Evolutionary conservation across 23 tunicate genomes (phyloP).

Genomic region (Halocynthia roretzi): DNA sequence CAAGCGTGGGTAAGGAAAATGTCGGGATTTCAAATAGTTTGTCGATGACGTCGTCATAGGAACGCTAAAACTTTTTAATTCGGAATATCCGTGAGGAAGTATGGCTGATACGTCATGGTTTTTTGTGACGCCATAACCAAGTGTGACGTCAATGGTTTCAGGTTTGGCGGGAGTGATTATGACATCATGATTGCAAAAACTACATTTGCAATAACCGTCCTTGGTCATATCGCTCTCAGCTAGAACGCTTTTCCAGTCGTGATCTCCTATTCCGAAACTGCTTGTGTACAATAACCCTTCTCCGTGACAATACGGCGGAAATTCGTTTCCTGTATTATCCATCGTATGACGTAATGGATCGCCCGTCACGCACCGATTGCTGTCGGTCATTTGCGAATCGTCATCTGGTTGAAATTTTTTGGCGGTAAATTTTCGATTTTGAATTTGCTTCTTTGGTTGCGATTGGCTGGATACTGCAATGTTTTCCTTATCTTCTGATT

Average conservation of each 20-base stretch:
- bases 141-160: not conserved
- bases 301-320: slow-evolving; percentile 4
- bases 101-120: not conserved
- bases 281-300: slow-evolving; percentile 25
- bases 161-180: slow-evolving; percentile 45
- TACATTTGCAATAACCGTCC: slow-evolving; percentile 84
- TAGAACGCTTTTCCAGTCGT: not conserved
- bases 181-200: slow-evolving; percentile 76
- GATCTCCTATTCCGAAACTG: slow-evolving; percentile 28
- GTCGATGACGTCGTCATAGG: slow-evolving; percentile 4
- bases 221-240: slow-evolving; percentile 34
- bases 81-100: slow-evolving; percentile 6
- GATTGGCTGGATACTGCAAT: too few species aligned
- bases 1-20: not conserved
- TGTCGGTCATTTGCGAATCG: too few species aligned
- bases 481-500: too few species aligned
- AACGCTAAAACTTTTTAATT: slow-evolving; percentile 8
- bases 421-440: too few species aligned
- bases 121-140: not conserved
- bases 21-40: not conserved
- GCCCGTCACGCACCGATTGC: too few species aligned
- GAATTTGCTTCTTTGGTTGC: too few species aligned
- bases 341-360: too few species aligned
- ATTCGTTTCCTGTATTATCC: not conserved
- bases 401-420: too few species aligned